Percentiles rank a stretch among this genome's conserved stretches.
Evolutionary conservation across 37 sponge, comb jelly and placozoan genomes (phyloP).

Genomic region (Geodia barretti): DNA sequence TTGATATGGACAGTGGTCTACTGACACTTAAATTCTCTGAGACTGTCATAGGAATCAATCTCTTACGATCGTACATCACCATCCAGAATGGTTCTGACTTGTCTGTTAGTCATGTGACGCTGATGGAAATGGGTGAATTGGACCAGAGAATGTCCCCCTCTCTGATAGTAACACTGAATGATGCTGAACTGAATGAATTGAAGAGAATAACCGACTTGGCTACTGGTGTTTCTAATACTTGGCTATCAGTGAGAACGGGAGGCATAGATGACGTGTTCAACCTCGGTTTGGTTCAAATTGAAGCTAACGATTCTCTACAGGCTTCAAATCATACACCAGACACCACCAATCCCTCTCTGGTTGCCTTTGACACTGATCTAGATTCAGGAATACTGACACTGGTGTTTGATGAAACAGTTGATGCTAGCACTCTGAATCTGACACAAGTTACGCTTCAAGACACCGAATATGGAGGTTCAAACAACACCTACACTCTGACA

Average conservation of each 20-base stretch:
- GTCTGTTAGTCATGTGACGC: conserved; percentile 15
- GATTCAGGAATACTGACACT: conserved; percentile 64
- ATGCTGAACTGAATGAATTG: conserved; percentile 70
- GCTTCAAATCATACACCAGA: conserved; percentile 39
- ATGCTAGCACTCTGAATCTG: conserved; percentile 50
- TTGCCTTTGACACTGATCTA: conserved; percentile 60
- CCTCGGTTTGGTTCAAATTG: conserved; percentile 47
- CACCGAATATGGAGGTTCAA: conserved; percentile 2
- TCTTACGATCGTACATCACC: conserved; percentile 35
- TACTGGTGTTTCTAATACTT: conserved; percentile 57
- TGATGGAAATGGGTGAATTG: not conserved
- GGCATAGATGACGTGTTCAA: conserved; percentile 60
- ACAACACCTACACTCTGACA: conserved; percentile 56
- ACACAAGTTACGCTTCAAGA: conserved; percentile 68
- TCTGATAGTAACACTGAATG: conserved; percentile 43
- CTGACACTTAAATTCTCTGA: conserved; percentile 80
- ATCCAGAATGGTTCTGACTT: conserved; percentile 54
- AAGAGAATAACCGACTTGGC: conserved; percentile 77
- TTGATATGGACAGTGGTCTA: conserved; percentile 74
- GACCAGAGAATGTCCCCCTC: conserved; percentile 11
- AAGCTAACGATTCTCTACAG: conserved; percentile 24
- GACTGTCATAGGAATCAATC: conserved; percentile 53
- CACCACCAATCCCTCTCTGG: conserved; percentile 68
- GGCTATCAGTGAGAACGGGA: conserved; percentile 51
- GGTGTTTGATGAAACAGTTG: conserved; percentile 82